phyloP scores from a whole-genome alignment of 2,888 invertebrate species.

The Drosophila borborema region DNA sequence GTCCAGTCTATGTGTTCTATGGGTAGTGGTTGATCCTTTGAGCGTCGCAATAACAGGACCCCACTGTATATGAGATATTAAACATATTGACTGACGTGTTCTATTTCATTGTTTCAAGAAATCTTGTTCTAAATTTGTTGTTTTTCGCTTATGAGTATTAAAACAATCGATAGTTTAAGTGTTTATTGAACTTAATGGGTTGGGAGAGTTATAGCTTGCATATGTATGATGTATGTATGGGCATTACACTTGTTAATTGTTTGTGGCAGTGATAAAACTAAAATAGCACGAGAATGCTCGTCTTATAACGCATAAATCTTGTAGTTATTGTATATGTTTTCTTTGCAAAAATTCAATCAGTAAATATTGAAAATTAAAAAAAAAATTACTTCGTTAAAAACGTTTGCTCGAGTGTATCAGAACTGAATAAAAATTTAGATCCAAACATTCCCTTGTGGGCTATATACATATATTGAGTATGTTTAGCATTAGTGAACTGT shows the following conservation, averaged over 20 bases:
- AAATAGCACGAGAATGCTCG: conserved; percentile 32
- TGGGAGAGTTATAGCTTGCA: conserved; percentile 43
- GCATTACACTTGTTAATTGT: conserved; percentile 48
- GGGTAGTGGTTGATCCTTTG: too few relatives aligned
- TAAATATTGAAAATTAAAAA: conserved; percentile 11
- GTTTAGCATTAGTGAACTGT: conserved; percentile 96
- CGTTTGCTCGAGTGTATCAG: conserved; percentile 24
- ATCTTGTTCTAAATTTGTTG: rapidly evolving
- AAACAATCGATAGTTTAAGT: conserved; percentile 36
- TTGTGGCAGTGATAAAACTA: conserved; percentile 43
- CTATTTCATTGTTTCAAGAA: conserved; percentile 22
- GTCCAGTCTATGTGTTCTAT: too few relatives aligned
- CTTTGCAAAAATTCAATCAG: conserved; percentile 3
- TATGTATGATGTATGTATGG: conserved; percentile 43
- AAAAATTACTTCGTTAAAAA: conserved; percentile 11
- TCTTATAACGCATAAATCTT: conserved; percentile 20
- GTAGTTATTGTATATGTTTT: conserved; percentile 17
- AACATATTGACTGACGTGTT: neutral
- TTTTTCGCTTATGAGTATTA: neutral
- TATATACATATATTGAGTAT: conserved; percentile 57
- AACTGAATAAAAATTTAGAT: conserved; percentile 45
- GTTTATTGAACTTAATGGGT: conserved; percentile 37
- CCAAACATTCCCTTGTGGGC: conserved; percentile 61
- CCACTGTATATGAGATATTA: too few relatives aligned
- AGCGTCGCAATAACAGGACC: too few relatives aligned